Percentiles rank a stretch among this genome's conserved stretches.
Conservation (phyloP, 2,113 vertebrate genomes). For the Nymphicus hollandicus region DNA sequence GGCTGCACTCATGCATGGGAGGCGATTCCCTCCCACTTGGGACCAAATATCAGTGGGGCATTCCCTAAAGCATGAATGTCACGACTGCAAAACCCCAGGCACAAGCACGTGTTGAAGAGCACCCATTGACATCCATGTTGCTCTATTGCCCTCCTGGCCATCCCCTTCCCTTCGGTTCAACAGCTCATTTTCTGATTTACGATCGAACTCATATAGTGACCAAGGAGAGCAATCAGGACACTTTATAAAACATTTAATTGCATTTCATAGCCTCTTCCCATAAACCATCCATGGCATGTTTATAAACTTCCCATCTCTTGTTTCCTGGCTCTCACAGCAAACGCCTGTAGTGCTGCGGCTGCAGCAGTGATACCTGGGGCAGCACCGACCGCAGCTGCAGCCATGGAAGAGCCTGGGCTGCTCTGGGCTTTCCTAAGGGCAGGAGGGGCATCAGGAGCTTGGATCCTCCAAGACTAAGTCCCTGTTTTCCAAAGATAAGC, state of each 20-base stretch:
- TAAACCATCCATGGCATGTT: neutral
- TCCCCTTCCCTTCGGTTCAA: neutral
- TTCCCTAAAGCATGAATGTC: neutral
- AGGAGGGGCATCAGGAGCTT: neutral
- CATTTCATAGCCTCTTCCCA: neutral
- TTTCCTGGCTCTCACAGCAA: neutral
- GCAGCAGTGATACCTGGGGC: neutral
- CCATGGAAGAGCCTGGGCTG: neutral
- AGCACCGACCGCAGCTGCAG: rapidly evolving
- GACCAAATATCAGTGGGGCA: too few relatives aligned
- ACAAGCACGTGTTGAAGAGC: neutral
- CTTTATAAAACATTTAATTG: conserved; percentile 4
- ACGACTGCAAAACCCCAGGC: neutral
- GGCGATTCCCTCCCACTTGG: neutral
- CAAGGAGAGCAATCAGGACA: neutral
- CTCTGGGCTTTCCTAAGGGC: neutral
- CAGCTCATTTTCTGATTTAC: neutral
- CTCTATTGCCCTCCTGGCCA: neutral
- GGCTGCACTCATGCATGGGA: neutral
- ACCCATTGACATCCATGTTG: rapidly evolving
- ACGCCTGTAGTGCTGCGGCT: neutral
- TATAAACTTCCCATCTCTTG: neutral
- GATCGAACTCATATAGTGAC: neutral
- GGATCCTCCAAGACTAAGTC: neutral
- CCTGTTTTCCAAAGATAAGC: neutral